phyloP scores from a whole-genome alignment of 1,140 invertebrate genomes.

The Platorchestia sp. region DNA sequence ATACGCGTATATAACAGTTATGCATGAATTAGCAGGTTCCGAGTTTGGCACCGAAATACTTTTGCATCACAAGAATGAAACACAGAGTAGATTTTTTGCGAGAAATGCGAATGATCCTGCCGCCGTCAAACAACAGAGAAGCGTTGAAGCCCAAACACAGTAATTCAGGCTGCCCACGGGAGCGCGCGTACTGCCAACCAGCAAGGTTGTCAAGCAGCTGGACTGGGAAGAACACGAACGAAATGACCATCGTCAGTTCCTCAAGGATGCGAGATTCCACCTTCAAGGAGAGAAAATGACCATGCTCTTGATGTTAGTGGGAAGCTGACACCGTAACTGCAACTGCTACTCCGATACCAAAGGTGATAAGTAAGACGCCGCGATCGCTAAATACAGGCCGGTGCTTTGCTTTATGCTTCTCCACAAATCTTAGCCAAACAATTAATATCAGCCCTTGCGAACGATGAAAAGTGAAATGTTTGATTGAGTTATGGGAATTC shows the following conservation, averaged over 20 bases:
- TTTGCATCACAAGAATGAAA: background rate
- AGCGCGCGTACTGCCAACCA: background rate
- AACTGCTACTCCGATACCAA: conserved; percentile 3
- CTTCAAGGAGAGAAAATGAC: background rate
- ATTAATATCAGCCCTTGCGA: background rate
- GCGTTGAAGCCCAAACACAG: background rate
- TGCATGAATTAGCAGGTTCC: background rate
- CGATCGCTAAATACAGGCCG: background rate
- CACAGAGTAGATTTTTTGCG: background rate
- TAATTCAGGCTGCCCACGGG: background rate
- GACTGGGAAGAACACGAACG: background rate
- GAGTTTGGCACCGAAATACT: background rate
- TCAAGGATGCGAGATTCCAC: background rate
- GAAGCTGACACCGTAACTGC: background rate
- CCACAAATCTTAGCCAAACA: conserved; percentile 15
- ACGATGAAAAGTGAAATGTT: background rate
- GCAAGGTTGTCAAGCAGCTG: background rate
- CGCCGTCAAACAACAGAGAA: background rate
- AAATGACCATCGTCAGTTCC: background rate
- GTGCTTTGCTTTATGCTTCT: conserved; percentile 5
- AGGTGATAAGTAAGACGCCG: conserved; percentile 32
- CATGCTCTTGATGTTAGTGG: background rate
- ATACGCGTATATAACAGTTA: background rate
- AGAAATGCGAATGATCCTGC: background rate
- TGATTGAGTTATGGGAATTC: background rate